Percentiles rank a stretch among this genome's conserved stretches.
phyloP scores from a whole-genome alignment of 2,888 invertebrate genomes.

The Aromia moschata region DNA sequence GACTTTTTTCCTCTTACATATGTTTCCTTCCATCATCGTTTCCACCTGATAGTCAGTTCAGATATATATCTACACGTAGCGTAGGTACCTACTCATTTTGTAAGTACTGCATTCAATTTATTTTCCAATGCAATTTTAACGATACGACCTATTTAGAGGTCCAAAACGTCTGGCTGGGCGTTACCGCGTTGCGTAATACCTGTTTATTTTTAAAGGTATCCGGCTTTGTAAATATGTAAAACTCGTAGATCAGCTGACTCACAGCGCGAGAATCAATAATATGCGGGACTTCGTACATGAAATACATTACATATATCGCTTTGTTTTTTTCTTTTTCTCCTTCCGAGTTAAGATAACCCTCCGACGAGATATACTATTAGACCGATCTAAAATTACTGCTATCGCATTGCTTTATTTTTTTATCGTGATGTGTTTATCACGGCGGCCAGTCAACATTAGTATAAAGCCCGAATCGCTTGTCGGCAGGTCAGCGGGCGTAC shows the following conservation, averaged over 20 bases:
- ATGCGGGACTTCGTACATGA: background rate
- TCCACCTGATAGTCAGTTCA: no score
- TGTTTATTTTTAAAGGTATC: constrained; percentile 17
- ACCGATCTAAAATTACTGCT: constrained; percentile 16
- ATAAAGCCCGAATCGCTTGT: constrained; percentile 12
- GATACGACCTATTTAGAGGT: no score
- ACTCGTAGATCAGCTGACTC: background rate
- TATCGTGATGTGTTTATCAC: constrained; percentile 5
- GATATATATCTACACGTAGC: no score
- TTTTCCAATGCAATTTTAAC: no score
- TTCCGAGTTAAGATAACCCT: constrained; percentile 18
- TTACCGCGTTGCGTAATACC: background rate
- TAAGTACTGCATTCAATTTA: no score
- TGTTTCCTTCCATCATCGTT: no score
- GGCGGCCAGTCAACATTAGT: constrained; percentile 11
- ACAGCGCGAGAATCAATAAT: background rate
- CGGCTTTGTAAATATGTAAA: constrained; percentile 9
- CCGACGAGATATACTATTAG: constrained; percentile 21
- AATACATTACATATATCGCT: background rate
- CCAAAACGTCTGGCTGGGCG: no score
- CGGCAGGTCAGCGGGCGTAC: constrained; percentile 11
- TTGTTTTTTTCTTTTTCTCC: background rate
- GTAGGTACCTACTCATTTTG: no score
- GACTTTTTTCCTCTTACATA: no score
- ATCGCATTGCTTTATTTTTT: constrained; percentile 18